phyloP scores from a whole-genome alignment of 2,888 invertebrate species.

The Apamea crenata region DNA sequence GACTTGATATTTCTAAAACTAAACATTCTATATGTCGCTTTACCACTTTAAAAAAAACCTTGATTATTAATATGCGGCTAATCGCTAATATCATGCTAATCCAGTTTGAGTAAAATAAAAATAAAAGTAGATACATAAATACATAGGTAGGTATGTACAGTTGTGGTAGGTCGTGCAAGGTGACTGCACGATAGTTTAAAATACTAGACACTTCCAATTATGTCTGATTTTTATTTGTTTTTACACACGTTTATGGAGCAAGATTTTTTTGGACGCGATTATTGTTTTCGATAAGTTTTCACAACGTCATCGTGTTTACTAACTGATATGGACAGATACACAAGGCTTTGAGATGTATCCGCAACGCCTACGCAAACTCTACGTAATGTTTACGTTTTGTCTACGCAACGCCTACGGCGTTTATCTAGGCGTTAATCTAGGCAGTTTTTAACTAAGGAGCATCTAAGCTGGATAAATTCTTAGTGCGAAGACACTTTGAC shows the following conservation, averaged over 20 bases:
- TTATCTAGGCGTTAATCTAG: too few species aligned
- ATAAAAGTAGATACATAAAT: conserved; percentile 8
- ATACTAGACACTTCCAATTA: conserved; percentile 20
- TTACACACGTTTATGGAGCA: background rate
- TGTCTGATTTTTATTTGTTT: conserved; percentile 23
- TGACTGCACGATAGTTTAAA: conserved; percentile 31
- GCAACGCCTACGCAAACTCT: background rate
- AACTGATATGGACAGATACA: background rate
- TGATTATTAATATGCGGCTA: conserved; percentile 8
- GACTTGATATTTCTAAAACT: background rate
- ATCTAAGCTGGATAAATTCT: background rate
- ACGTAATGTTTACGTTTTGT: background rate
- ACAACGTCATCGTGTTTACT: background rate
- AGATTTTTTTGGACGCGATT: background rate
- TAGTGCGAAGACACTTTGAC: background rate
- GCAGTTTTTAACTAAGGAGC: background rate
- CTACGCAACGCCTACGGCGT: background rate
- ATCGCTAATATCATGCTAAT: conserved; percentile 14
- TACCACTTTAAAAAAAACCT: background rate
- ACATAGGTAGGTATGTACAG: background rate
- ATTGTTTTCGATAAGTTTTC: background rate
- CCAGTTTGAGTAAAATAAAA: conserved; percentile 46
- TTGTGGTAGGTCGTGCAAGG: conserved; percentile 61
- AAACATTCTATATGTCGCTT: background rate
- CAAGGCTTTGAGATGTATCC: background rate